A percentile compares a stretch with the other conserved stretches of the same genome.
phyloP scores from a whole-genome alignment of 2,113 vertebrate genomes.

The Heterotilapia buettikoferi region DNA sequence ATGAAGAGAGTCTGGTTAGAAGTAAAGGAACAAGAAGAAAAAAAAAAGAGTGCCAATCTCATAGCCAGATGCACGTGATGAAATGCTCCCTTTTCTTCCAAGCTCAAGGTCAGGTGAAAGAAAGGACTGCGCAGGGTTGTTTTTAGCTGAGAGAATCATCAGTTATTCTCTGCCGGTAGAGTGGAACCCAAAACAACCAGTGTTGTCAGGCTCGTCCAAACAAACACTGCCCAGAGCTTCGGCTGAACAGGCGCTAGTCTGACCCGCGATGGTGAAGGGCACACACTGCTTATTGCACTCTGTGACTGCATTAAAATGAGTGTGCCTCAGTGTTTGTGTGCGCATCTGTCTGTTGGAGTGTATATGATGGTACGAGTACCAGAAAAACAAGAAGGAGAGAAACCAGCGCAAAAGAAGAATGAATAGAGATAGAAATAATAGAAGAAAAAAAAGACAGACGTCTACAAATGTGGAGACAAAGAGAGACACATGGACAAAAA shows the following conservation, averaged over 20 bases:
- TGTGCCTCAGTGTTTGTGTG: background rate
- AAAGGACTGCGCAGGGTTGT: background rate
- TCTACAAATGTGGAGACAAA: background rate
- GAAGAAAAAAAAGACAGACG: background rate
- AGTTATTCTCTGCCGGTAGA: background rate
- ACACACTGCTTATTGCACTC: background rate
- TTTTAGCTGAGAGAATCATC: background rate
- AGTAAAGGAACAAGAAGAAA: background rate
- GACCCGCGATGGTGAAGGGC: background rate
- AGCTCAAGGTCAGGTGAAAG: conserved; percentile 10
- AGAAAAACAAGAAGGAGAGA: background rate
- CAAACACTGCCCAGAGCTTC: conserved; percentile 8
- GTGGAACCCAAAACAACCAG: background rate
- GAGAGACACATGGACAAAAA: background rate
- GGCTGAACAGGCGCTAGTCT: background rate
- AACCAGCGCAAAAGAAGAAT: background rate
- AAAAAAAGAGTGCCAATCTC: background rate
- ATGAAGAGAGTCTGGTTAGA: background rate
- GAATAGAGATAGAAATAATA: background rate
- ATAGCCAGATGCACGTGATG: background rate
- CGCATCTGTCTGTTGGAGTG: background rate
- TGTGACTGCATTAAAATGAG: background rate
- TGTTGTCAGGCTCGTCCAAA: background rate
- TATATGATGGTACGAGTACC: background rate
- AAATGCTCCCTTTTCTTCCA: background rate